phyloP scores from a whole-genome alignment of 1,140 invertebrate genomes.

The Dendrolimus punctatus region DNA sequence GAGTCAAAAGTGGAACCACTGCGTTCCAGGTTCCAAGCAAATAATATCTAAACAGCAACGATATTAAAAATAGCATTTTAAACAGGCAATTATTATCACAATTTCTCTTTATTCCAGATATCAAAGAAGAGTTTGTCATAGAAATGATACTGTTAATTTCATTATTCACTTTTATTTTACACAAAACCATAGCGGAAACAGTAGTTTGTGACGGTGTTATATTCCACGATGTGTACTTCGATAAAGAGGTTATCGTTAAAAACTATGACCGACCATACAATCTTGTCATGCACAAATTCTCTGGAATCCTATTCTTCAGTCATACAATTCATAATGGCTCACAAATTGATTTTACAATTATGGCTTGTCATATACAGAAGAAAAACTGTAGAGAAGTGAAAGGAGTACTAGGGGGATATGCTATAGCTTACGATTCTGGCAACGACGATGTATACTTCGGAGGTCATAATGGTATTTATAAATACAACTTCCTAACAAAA shows the following conservation, averaged over 20 bases:
- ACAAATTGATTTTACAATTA: conserved; percentile 43
- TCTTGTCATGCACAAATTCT: conserved; percentile 44
- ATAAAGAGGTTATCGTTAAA: conserved; percentile 27
- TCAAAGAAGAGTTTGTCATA: no score
- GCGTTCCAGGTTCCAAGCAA: no score
- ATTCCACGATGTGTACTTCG: conserved; percentile 49
- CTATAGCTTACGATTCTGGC: conserved; percentile 43
- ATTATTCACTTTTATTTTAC: no score
- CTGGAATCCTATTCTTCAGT: conserved; percentile 44
- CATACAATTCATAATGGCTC: conserved; percentile 36
- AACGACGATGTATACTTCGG: conserved; percentile 57
- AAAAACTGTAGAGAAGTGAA: conserved; percentile 20
- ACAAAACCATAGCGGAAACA: neutral
- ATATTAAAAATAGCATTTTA: no score
- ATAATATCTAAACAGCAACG: no score
- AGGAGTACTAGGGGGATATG: conserved; percentile 44
- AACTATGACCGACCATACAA: conserved; percentile 40
- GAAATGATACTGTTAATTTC: no score
- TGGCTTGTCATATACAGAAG: conserved; percentile 30
- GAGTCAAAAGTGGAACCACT: no score
- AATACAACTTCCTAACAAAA: conserved; percentile 47
- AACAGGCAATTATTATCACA: no score
- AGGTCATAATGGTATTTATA: conserved; percentile 53
- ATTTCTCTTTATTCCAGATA: no score
- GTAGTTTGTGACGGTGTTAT: conserved; percentile 39